Percentiles rank a stretch among this genome's conserved stretches.
These are phyloP conservation scores for Sylvilagus floridanus DNA, from an alignment of 2,797 vertebrate species.

Conservation along the genomic window DNA sequence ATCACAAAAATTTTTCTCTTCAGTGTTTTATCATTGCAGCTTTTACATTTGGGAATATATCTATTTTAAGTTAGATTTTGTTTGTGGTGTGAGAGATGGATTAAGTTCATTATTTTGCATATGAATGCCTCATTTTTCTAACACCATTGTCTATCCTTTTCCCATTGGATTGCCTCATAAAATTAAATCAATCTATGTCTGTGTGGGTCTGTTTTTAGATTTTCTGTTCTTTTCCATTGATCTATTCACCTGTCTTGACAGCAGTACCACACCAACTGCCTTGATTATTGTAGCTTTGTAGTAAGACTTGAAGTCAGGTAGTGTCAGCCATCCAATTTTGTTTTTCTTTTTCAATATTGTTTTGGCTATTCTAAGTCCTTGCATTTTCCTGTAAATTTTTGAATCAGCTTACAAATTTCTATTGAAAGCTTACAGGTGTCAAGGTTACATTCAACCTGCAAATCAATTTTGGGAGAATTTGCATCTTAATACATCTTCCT, in stretches of 20 bases:
- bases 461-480: background rate
- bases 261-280: background rate
- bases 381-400: background rate
- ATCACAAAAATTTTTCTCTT: background rate
- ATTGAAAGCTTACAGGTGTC: background rate
- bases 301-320: background rate
- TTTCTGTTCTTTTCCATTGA: background rate
- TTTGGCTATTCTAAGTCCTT: background rate
- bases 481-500: background rate
- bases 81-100: background rate
- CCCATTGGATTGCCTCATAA: background rate
- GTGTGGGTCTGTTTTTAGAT: background rate
- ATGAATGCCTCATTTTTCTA: background rate
- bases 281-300: background rate
- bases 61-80: background rate
- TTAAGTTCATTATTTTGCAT: background rate
- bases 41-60: background rate
- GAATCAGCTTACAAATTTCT: background rate
- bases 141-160: background rate
- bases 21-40: background rate
- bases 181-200: background rate
- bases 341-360: background rate
- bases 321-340: background rate
- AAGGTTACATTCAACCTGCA: background rate
- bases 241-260: background rate